phyloP scores from a whole-genome alignment of 1,140 invertebrate genomes.

The Lamellibrachia luymesi region DNA sequence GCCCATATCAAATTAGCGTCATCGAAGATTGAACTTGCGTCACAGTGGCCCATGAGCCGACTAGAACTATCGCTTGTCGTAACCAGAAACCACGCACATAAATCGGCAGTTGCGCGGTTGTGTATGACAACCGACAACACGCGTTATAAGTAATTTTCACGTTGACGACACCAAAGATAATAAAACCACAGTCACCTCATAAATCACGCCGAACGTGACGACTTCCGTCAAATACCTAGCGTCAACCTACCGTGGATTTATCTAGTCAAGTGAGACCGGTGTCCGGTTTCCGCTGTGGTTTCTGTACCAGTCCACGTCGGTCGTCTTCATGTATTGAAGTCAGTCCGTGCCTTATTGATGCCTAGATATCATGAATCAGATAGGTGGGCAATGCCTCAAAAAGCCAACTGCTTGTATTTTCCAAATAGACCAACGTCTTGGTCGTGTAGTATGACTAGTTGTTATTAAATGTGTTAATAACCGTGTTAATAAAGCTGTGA shows the following conservation, averaged over 20 bases:
- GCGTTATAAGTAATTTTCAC: not conserved
- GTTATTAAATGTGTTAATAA: too few species aligned
- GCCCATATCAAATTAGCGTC: not conserved
- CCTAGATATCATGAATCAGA: too few species aligned
- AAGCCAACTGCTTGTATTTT: not conserved
- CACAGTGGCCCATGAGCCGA: not conserved
- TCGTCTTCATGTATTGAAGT: not conserved
- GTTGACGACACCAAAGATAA: not conserved
- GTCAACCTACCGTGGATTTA: not conserved
- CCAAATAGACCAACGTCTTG: not conserved
- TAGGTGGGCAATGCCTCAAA: not conserved
- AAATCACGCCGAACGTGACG: not conserved
- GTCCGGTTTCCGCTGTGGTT: not conserved
- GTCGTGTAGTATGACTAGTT: too few species aligned
- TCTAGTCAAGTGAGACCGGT: not conserved
- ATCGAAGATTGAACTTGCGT: not conserved
- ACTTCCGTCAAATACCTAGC: not conserved
- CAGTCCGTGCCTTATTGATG: not conserved
- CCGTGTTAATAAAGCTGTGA: too few species aligned
- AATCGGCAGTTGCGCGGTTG: not conserved
- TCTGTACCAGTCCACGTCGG: not conserved
- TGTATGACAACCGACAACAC: not conserved
- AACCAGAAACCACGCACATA: not conserved
- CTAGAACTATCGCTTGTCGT: not conserved
- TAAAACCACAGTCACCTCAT: not conserved